Conservation (phyloP, 1,140 invertebrate species). For the Hylaeus volcanicus region DNA sequence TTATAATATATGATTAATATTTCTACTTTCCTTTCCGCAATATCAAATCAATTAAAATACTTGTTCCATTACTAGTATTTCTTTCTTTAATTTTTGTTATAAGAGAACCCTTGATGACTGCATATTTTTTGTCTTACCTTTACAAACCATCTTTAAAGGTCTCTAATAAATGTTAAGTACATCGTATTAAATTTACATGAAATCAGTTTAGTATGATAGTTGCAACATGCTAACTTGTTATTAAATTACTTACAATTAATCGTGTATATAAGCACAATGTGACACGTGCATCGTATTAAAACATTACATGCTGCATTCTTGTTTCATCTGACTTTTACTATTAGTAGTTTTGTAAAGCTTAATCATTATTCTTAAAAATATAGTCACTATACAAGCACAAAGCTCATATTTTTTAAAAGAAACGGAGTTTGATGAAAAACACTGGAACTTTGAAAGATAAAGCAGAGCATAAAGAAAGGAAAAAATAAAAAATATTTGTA, state of each 20-base stretch:
- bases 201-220: constrained; percentile 33
- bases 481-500: constrained; percentile 3
- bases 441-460: constrained; percentile 18
- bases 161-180: not conserved
- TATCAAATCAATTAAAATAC: constrained; percentile 2
- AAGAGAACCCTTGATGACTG: not conserved
- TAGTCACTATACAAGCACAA: constrained; percentile 12
- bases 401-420: constrained; percentile 13
- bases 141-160: constrained; percentile 7
- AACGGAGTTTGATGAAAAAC: constrained; percentile 5
- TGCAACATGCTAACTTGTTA: constrained; percentile 39
- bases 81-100: not conserved
- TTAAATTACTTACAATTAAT: constrained; percentile 41
- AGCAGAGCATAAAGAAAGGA: constrained; percentile 17
- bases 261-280: constrained; percentile 34
- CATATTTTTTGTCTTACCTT: constrained; percentile 30
- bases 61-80: not conserved
- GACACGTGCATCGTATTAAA: constrained; percentile 44
- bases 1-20: constrained; percentile 2
- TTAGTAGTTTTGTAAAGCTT: constrained; percentile 16
- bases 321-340: constrained; percentile 15
- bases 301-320: constrained; percentile 35
- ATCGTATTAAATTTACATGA: not conserved
- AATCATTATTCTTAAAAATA: constrained; percentile 12
- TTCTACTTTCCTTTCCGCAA: constrained; percentile 38